Base-by-base conservation (phyloP, 1,140 invertebrate species). In the Vanessa atalanta region DNA sequence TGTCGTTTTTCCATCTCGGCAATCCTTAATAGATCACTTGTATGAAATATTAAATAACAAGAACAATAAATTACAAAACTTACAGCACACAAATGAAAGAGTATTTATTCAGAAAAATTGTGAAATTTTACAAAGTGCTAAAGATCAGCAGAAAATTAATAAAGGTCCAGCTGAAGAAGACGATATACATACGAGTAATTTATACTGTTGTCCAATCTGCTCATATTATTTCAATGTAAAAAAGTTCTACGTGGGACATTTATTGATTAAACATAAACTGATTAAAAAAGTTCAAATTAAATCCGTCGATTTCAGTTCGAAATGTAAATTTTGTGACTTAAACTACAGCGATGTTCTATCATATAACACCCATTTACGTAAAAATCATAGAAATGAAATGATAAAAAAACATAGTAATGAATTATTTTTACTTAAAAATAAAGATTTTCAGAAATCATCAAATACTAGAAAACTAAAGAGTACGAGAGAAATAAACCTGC, bases 1-100 rank as follows among this genome's bases (percentile, higher is more conserved):
- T 23, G 67, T 72, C 53, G 11, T 67, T 65, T 90, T 88, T 83
- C 37, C 73, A 66, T 78, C 75, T 26, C 76, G 80, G 66, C 76
- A 82, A 75, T 74, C 47, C 43, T 74, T 90, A 47, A 88, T 89
- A 77, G 82, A 89, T 61, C 88, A 90, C 68, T 77, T 90, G 15
- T 90, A 90, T 79, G 73, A 81, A 53, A 63, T 86, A 65, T 65
- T 87, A 7, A 73, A 86, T 72, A 43, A 72, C 11, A 83, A 82
- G 47, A 76, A 77, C 47, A 55, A 0, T 16, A 50, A 51, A 11
- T n/a, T 60, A n/a, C 70, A 47, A 53, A 9, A 9, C 37, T 8
- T 8, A 65, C 70, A 70, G 65, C 11, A 11, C 37, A 55, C 12
- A 23, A 37, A 47, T 31, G 6, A 31, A 47, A 65, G 43, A 66